Base-by-base conservation (phyloP, 2,888 invertebrate genomes). In the Pammene aurita region DNA sequence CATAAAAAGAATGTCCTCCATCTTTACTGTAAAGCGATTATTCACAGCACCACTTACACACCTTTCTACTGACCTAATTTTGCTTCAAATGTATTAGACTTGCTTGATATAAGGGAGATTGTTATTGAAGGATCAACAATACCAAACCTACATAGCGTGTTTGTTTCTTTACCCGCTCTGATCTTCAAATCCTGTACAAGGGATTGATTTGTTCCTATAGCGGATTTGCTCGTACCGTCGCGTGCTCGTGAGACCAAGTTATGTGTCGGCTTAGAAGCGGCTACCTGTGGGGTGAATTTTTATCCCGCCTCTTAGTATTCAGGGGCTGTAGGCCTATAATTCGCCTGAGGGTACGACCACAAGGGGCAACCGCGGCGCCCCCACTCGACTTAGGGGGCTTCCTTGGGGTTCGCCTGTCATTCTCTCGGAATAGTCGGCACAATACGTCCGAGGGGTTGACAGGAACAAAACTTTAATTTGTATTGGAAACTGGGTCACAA, bases 231-330 rank as follows among this genome's bases (percentile, higher is more conserved):
- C 81, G 84, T 26, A 14, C 48, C 48, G 48, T 82, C 82, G 81
- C 77, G 80, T 77, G 79, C 80, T 80, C 77, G 77, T 77, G 77
- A 81, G 79, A 80, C 81, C 74, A 84, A 86, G 79, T 85, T 88
- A 86, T 87, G 87, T 86, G 87, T 87, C 87, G 85, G 86, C 89
- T 89, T 90, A 89, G 81, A 77, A 79, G 80, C 78, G 84, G 84
- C 84, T 88, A 89, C 88, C 88, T 88, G 84, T 84, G 83, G 86
- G 86, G 85, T 84, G 86, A 85, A 87, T 85, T 88, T 89, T 88
- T 89, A 87, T 87, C 83, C 84, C 74, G 78, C 84, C 77, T 81
- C 82, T 90, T 90, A 89, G 88, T 90, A 90, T 90, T 90, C 90
- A 84, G 81, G 80, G 79, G 81, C 72, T 80, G 88, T 84, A 82